Conservation (phyloP, 2,113 vertebrate species). For the Callocephalon fimbriatum region DNA sequence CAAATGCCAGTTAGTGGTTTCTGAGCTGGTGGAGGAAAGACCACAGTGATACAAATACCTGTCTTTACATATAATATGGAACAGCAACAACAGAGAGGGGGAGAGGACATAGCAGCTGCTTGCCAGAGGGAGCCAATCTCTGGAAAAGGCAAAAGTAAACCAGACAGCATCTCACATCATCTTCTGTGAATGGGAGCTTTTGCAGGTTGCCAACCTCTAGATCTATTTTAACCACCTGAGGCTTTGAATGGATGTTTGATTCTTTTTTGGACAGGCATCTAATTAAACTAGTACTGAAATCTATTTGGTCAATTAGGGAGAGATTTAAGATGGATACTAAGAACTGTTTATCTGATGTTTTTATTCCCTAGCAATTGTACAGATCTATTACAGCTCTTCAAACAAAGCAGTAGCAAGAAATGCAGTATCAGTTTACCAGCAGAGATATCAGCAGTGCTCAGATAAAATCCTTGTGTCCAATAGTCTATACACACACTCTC, state of each 20-base stretch:
- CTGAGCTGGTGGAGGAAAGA: neutral
- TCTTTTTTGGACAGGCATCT: slow-evolving; percentile 21
- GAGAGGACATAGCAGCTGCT: neutral
- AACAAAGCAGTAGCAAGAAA: slow-evolving; percentile 23
- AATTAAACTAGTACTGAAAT: slow-evolving; percentile 48
- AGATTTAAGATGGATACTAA: slow-evolving; percentile 5
- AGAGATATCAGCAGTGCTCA: neutral
- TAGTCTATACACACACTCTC: neutral
- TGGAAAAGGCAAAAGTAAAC: neutral
- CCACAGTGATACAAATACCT: neutral
- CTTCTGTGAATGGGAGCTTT: neutral
- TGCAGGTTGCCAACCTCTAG: neutral
- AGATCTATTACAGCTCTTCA: slow-evolving; percentile 26
- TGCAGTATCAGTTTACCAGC: slow-evolving; percentile 41
- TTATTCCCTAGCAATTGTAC: neutral
- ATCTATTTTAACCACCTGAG: neutral
- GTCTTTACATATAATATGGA: neutral
- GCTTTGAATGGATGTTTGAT: slow-evolving; percentile 5
- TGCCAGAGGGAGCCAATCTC: neutral
- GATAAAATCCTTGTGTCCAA: slow-evolving; percentile 23
- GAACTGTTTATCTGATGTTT: slow-evolving; percentile 38
- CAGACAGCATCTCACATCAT: neutral
- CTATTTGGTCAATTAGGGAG: slow-evolving; percentile 28
- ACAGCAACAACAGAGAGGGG: neutral
- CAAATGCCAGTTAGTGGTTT: neutral